These are phyloP conservation scores for Megastigmus dorsalis DNA, from an alignment of 2,888 invertebrate genomes.

Conservation along the genomic window DNA sequence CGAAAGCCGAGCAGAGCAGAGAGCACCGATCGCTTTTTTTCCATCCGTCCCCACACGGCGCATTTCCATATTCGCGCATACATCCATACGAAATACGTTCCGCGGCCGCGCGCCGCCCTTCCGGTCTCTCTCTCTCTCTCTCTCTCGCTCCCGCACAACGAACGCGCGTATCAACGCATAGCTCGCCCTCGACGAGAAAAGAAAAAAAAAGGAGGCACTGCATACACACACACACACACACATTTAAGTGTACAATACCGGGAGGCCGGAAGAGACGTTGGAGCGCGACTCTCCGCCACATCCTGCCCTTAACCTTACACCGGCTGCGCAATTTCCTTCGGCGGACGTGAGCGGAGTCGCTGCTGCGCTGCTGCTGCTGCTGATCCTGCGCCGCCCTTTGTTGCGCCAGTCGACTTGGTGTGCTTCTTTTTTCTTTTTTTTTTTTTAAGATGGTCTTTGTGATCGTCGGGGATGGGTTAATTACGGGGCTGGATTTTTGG, in stretches of 20 bases:
- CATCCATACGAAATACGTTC: background rate
- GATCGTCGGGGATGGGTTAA: too few species aligned
- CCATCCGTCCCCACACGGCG: background rate
- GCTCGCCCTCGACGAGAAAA: background rate
- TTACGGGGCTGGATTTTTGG: too few species aligned
- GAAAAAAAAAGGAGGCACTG: too few species aligned
- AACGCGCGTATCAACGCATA: background rate
- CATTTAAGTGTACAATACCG: too few species aligned
- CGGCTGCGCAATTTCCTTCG: conserved; percentile 10
- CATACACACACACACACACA: too few species aligned
- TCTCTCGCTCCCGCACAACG: background rate
- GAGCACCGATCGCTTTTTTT: too few species aligned
- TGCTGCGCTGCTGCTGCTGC: too few species aligned
- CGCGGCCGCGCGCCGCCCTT: background rate
- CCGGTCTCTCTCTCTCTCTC: conserved; percentile 21
- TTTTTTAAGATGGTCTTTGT: too few species aligned
- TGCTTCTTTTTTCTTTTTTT: too few species aligned
- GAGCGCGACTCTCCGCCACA: conserved; percentile 48
- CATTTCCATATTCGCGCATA: conserved; percentile 19
- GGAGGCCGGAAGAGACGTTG: conserved; percentile 63
- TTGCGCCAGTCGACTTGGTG: too few species aligned
- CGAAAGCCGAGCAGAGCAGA: too few species aligned
- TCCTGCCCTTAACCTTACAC: conserved; percentile 55
- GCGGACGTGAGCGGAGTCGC: too few species aligned
- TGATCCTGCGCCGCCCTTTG: background rate